phyloP scores from a whole-genome alignment of 2,888 invertebrate species.

The Empis livida region DNA sequence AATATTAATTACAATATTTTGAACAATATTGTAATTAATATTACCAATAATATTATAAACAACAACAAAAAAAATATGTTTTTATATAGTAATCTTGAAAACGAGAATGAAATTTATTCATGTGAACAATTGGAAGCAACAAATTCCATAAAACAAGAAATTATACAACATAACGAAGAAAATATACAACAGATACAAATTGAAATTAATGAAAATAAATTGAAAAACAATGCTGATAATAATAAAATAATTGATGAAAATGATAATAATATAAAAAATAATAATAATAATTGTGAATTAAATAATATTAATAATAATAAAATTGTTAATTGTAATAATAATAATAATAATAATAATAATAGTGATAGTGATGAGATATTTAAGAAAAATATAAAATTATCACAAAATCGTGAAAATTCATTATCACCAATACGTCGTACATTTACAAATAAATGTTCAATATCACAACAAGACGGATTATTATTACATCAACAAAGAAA shows the following conservation, averaged over 20 bases:
- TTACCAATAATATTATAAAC: too few species aligned
- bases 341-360: background rate
- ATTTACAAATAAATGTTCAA: conserved; percentile 14
- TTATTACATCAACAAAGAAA: background rate
- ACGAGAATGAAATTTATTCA: conserved; percentile 37
- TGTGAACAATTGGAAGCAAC: conserved; percentile 35
- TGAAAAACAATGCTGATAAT: background rate
- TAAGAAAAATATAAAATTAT: conserved; percentile 8
- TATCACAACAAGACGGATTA: conserved; percentile 12
- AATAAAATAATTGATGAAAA: background rate
- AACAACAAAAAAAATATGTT: background rate
- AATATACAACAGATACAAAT: conserved; percentile 8
- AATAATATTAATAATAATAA: conserved; percentile 5
- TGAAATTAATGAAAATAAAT: background rate
- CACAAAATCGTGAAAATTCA: conserved; percentile 7
- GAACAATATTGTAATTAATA: too few species aligned
- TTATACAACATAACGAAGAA: background rate
- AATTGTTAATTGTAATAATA: too few species aligned
- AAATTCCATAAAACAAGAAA: conserved; percentile 1
- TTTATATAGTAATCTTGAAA: conserved; percentile 36
- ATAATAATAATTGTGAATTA: background rate
- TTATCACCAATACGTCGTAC: conserved; percentile 16
- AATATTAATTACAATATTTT: too few species aligned
- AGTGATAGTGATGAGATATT: background rate
- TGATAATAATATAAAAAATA: background rate